Percentiles rank a stretch among this genome's conserved stretches.
Evolutionary conservation across 1,140 invertebrate genomes (phyloP).

Genomic region (Drosophila mayri): DNA sequence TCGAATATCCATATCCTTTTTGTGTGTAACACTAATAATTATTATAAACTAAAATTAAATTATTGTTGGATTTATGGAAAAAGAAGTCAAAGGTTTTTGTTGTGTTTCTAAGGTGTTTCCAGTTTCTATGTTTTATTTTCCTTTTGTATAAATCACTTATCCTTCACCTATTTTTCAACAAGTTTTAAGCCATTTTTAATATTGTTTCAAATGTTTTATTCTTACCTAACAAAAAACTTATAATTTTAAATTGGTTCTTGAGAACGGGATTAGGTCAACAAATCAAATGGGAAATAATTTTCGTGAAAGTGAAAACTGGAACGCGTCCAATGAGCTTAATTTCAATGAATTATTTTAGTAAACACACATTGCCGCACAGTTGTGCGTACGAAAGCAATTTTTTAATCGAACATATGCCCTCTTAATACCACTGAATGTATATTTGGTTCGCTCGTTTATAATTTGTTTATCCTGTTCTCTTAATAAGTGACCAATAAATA

Average conservation of each 20-base stretch:
- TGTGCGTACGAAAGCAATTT: conserved; percentile 34
- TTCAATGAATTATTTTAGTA: conserved; percentile 51
- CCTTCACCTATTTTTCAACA: no score
- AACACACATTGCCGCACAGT: conserved; percentile 45
- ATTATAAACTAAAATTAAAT: no score
- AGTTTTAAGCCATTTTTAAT: no score
- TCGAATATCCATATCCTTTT: neutral
- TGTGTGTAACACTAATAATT: no score
- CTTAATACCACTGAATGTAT: conserved; percentile 37
- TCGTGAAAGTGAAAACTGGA: conserved; percentile 39
- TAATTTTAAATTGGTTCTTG: conserved; percentile 15
- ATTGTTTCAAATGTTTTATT: neutral
- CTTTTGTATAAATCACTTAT: no score
- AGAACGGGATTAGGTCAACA: conserved; percentile 36
- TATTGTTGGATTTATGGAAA: no score
- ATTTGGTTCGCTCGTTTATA: conserved; percentile 36
- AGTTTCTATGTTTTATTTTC: neutral
- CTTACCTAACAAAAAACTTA: neutral
- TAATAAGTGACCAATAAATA: conserved; percentile 56
- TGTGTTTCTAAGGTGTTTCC: neutral
- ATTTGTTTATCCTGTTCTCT: conserved; percentile 53
- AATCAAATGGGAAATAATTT: conserved; percentile 31
- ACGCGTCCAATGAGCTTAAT: conserved; percentile 46
- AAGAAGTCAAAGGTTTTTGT: neutral
- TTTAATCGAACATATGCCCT: conserved; percentile 44